These are phyloP conservation scores for Leptopilina boulardi DNA, from an alignment of 1,140 invertebrate species.

Conservation along the genomic window DNA sequence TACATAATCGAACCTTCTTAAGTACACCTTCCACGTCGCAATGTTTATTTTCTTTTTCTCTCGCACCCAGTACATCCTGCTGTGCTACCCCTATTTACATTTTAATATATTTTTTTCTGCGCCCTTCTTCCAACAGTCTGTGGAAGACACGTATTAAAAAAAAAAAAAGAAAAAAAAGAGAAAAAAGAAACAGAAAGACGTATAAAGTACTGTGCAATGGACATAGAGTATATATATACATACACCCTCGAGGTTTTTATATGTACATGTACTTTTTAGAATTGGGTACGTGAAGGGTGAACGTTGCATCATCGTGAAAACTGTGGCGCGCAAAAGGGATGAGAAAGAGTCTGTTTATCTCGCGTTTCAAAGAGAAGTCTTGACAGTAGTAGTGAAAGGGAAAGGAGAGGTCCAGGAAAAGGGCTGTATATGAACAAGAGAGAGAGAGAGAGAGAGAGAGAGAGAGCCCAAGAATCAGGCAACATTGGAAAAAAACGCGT, in stretches of 20 bases:
- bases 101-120: constrained; percentile 30
- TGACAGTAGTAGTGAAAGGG: constrained; percentile 11
- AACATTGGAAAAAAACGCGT: constrained; percentile 2
- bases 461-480: background rate
- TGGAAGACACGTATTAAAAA: constrained; percentile 30
- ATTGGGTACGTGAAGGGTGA: background rate
- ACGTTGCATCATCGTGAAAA: background rate
- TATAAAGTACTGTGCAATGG: background rate
- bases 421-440: too few relatives aligned
- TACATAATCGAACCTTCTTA: constrained; percentile 28
- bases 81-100: constrained; percentile 14
- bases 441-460: background rate
- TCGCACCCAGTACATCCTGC: constrained; percentile 14
- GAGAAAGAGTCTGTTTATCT: constrained; percentile 29
- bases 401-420: background rate
- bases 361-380: constrained; percentile 8
- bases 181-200: background rate
- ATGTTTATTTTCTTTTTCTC: constrained; percentile 34
- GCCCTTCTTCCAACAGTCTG: constrained; percentile 32
- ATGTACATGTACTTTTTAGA: background rate
- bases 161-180: too few relatives aligned
- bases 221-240: background rate
- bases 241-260: background rate
- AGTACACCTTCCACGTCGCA: constrained; percentile 25
- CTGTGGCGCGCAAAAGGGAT: background rate